Evolutionary conservation across 2,888 invertebrate species (phyloP).

Genomic region (Lordiphosa andalusiaca): DNA sequence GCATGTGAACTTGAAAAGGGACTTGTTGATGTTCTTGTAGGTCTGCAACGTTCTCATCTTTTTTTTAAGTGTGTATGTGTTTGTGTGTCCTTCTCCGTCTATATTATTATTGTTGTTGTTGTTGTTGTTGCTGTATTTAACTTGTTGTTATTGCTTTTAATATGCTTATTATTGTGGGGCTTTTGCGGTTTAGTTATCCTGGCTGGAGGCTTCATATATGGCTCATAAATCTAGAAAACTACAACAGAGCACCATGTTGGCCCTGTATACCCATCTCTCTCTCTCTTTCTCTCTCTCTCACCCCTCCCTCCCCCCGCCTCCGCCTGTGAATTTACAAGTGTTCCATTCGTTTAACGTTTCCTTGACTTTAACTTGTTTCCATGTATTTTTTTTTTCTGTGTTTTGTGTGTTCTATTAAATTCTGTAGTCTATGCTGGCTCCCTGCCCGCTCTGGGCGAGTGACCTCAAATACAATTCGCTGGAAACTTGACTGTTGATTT

Average conservation of each 20-base stretch:
- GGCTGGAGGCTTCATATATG: slow-evolving; percentile 39
- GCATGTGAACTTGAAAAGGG: slow-evolving; percentile 76
- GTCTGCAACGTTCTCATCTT: slow-evolving; percentile 6
- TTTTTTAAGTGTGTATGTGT: slow-evolving; percentile 18
- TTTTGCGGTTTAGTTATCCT: slow-evolving; percentile 36
- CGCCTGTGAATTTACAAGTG: slow-evolving; percentile 25
- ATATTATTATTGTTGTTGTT: slow-evolving; percentile 11
- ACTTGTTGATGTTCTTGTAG: slow-evolving; percentile 65
- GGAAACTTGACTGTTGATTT: slow-evolving; percentile 36
- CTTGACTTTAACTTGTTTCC: slow-evolving; percentile 39
- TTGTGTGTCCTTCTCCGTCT: slow-evolving; percentile 8
- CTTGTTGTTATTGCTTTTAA: slow-evolving; percentile 42
- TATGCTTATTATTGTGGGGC: slow-evolving; percentile 62
- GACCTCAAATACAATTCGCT: slow-evolving; percentile 28
- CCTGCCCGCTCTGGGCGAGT: slow-evolving; percentile 21
- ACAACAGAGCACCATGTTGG: slow-evolving; percentile 38
- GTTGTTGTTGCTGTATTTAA: slow-evolving; percentile 44
- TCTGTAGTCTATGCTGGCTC: slow-evolving; percentile 17
- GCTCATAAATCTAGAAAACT: slow-evolving; percentile 61
- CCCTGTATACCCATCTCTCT: slow-evolving; percentile 1
- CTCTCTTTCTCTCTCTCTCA: too few relatives aligned
- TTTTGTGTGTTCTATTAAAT: slow-evolving; percentile 24
- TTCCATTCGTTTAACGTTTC: slow-evolving; percentile 30
- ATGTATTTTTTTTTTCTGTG: slow-evolving; percentile 13
- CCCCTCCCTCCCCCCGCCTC: background rate